Evolutionary conservation across 2,888 invertebrate species (phyloP).

Genomic region (Parelbella ahira): DNA sequence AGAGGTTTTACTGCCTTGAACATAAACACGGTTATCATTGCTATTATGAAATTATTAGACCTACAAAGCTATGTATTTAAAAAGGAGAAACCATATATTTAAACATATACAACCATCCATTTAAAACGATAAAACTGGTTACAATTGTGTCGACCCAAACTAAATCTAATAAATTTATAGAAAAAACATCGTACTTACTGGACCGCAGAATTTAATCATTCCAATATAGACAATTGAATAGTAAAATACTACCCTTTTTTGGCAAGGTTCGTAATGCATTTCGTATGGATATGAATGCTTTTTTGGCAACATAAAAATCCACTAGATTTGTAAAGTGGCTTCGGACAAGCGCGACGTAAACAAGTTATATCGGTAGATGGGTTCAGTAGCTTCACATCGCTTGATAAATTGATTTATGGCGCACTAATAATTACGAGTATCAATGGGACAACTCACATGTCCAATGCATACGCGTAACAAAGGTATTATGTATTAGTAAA

Average conservation of each 20-base stretch:
- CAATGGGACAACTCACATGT: background rate
- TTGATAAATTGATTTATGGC: constrained; percentile 54
- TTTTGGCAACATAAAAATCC: constrained; percentile 62
- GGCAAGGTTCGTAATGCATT: constrained; percentile 57
- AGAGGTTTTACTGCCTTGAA: too few species aligned
- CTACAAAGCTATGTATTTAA: too few species aligned
- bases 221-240: constrained; percentile 19
- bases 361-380: constrained; percentile 15
- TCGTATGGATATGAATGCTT: constrained; percentile 55
- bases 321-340: constrained; percentile 65
- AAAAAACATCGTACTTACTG: constrained; percentile 12
- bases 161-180: constrained; percentile 11
- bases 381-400: constrained; percentile 27
- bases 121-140: too few species aligned
- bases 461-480: too few species aligned
- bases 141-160: too few species aligned
- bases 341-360: constrained; percentile 24
- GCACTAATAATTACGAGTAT: constrained; percentile 25
- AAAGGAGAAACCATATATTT: too few species aligned
- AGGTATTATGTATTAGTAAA: too few species aligned
- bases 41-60: too few species aligned
- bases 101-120: too few species aligned
- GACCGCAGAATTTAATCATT: constrained; percentile 17
- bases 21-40: too few species aligned
- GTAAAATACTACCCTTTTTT: constrained; percentile 34